Conservation (phyloP, 2,113 vertebrate genomes). For the Apaloderma vittatum region DNA sequence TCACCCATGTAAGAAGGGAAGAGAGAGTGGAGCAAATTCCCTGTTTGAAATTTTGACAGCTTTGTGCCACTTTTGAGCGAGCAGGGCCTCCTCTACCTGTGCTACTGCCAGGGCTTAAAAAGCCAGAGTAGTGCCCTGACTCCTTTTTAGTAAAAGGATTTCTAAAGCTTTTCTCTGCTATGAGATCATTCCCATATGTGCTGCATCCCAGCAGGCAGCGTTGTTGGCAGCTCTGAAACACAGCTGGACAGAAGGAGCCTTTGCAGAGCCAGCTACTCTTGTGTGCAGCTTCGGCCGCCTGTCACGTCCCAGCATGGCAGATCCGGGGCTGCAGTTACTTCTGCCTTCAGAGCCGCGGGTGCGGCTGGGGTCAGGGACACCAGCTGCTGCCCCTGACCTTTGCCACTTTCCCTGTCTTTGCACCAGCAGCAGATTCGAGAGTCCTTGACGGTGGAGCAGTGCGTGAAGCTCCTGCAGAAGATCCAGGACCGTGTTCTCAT, state of each 20-base stretch:
- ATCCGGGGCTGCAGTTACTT: background rate
- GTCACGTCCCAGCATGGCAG: background rate
- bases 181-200: slow-evolving; percentile 46
- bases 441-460: slow-evolving; percentile 70
- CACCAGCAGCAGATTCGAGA: slow-evolving; percentile 75
- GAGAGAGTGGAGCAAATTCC: background rate
- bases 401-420: background rate
- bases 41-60: background rate
- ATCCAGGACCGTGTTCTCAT: slow-evolving; percentile 82
- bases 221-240: slow-evolving; percentile 27
- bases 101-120: background rate
- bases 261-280: slow-evolving; percentile 28
- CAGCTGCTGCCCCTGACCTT: background rate
- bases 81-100: background rate
- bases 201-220: slow-evolving; percentile 20
- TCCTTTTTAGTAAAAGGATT: slow-evolving; percentile 26
- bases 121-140: background rate
- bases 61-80: background rate
- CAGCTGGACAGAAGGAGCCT: slow-evolving; percentile 39
- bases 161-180: slow-evolving; percentile 42
- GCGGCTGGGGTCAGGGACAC: background rate
- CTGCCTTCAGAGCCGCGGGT: background rate
- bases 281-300: background rate
- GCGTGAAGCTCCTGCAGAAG: slow-evolving; percentile 55
- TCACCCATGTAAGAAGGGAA: background rate